Conservation (phyloP, 2,113 vertebrate genomes). For the Lathamus discolor region DNA sequence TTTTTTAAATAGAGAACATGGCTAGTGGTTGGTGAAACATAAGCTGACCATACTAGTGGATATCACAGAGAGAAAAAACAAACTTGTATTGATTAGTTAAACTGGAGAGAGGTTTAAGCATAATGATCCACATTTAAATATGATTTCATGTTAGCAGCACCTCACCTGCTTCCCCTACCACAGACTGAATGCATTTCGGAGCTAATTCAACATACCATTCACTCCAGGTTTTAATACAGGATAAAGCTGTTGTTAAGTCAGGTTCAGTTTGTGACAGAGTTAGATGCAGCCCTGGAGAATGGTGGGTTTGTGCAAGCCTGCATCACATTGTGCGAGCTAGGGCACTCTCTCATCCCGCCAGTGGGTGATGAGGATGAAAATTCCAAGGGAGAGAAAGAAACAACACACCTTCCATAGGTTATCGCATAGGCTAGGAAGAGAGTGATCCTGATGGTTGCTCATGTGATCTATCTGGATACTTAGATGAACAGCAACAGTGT, state of each 20-base stretch:
- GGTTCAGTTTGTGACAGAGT: not conserved
- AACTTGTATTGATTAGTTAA: not conserved
- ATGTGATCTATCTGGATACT: not conserved
- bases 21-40: not conserved
- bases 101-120: not conserved
- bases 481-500: not conserved
- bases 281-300: not conserved
- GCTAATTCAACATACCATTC: slow-evolving; percentile 9
- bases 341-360: not conserved
- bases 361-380: not conserved
- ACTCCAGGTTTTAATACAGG: not conserved
- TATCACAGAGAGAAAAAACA: not conserved
- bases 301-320: not conserved
- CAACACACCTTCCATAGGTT: not conserved
- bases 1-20: not conserved
- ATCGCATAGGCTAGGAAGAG: not conserved
- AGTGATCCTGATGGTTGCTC: fast-evolving
- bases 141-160: slow-evolving; percentile 12
- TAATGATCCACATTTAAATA: slow-evolving; percentile 35
- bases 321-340: fast-evolving
- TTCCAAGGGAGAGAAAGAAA: not conserved
- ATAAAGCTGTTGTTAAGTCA: not conserved
- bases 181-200: slow-evolving; percentile 28
- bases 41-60: not conserved
- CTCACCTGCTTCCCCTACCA: slow-evolving; percentile 1